Conservation (phyloP, 2,113 vertebrate species). For the Diadophis punctatus region DNA sequence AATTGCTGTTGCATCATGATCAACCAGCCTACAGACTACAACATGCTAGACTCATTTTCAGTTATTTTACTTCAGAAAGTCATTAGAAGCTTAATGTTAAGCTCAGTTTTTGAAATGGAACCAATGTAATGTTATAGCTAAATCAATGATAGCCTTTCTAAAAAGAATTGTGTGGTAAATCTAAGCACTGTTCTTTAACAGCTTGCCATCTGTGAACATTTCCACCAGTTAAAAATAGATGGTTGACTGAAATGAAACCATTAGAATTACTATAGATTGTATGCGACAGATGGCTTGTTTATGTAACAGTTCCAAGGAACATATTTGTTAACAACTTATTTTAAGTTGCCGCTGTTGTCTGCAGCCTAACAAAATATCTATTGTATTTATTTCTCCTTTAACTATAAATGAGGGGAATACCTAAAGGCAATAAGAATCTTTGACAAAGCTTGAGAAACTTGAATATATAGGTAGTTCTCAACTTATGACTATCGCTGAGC, state of each 20-base stretch:
- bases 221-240: conserved; percentile 24
- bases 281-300: conserved; percentile 18
- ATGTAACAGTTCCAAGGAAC: conserved; percentile 7
- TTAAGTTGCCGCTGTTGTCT: neutral
- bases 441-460: neutral
- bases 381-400: neutral
- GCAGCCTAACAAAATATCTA: neutral
- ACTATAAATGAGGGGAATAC: neutral
- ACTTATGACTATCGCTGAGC: too few species aligned
- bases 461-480: neutral
- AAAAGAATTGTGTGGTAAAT: neutral
- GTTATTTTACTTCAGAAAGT: conserved; percentile 7
- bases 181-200: conserved; percentile 16
- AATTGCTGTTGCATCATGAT: neutral
- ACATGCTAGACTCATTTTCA: neutral
- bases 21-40: neutral
- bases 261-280: conserved; percentile 14
- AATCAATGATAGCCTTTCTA: neutral
- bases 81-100: conserved; percentile 16
- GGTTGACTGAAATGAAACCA: conserved; percentile 22
- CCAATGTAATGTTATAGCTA: neutral
- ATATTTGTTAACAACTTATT: conserved; percentile 16
- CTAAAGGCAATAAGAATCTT: neutral
- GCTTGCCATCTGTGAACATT: conserved; percentile 11
- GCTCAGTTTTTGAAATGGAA: conserved; percentile 14